These are phyloP conservation scores for Pseudococcus longispinus DNA, from an alignment of 2,888 invertebrate genomes.

Conservation along the genomic window DNA sequence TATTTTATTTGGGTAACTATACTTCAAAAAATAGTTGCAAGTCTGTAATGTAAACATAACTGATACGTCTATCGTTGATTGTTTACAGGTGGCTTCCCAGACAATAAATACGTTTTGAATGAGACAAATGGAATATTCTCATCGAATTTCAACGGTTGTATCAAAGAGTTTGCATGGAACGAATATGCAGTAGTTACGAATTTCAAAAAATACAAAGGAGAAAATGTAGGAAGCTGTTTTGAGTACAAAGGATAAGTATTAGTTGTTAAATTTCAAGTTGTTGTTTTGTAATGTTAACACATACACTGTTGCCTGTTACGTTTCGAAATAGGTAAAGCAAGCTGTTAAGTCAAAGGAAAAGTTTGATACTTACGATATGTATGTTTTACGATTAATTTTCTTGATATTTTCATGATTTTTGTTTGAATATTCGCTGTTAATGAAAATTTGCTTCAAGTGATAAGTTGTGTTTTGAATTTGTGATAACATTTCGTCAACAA, in stretches of 20 bases:
- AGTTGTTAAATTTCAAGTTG: background rate
- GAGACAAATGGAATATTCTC: constrained; percentile 64
- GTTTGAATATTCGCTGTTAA: background rate
- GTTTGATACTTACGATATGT: background rate
- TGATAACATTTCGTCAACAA: background rate
- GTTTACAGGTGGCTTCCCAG: constrained; percentile 63
- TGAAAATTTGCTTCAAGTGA: background rate
- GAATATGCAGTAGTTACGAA: constrained; percentile 64
- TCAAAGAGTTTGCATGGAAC: constrained; percentile 64
- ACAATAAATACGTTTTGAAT: constrained; percentile 61
- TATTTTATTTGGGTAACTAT: constrained; percentile 63
- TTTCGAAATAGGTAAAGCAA: background rate
- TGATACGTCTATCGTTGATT: constrained; percentile 43
- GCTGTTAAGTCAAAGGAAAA: background rate
- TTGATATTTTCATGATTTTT: background rate
- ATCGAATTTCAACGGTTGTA: constrained; percentile 64
- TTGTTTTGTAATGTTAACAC: background rate
- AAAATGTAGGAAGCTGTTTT: constrained; percentile 64
- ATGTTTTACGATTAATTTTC: background rate
- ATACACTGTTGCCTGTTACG: constrained; percentile 10
- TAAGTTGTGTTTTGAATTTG: background rate
- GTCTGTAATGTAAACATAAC: background rate
- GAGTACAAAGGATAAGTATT: constrained; percentile 59
- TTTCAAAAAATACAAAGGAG: constrained; percentile 68
- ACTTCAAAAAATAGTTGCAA: background rate